These are phyloP conservation scores for Tetrao urogallus DNA, from an alignment of 2,113 vertebrate species.

Conservation along the genomic window DNA sequence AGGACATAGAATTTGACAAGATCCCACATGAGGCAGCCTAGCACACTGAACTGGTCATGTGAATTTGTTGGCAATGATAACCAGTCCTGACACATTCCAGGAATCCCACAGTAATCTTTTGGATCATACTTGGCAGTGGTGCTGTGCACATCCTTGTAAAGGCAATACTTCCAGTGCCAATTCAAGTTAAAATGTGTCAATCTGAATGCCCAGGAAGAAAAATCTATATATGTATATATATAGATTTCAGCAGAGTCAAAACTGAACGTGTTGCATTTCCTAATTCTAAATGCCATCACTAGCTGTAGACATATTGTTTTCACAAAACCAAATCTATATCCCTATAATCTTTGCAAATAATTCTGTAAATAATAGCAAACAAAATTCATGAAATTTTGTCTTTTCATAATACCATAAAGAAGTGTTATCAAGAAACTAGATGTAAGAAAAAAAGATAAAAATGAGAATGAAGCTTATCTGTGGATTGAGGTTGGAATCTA, in stretches of 20 bases:
- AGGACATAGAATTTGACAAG: not conserved
- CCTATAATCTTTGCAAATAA: not conserved
- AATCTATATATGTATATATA: not conserved
- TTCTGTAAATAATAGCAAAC: not conserved
- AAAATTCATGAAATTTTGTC: not conserved
- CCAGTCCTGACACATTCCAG: not conserved
- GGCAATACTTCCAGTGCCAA: not conserved
- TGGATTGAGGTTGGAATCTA: not conserved
- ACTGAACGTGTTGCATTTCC: accelerated
- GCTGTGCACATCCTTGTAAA: not conserved
- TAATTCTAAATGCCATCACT: not conserved
- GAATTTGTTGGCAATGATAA: not conserved
- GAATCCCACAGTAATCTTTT: not conserved
- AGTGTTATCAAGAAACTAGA: not conserved
- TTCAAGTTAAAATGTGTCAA: not conserved
- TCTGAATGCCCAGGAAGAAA: not conserved
- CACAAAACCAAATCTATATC: not conserved
- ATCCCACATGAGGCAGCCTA: not conserved
- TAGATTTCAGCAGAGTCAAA: not conserved
- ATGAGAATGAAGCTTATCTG: not conserved
- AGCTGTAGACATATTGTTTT: not conserved
- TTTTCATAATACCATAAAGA: not conserved
- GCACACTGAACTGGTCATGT: not conserved
- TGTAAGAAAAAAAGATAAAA: not conserved
- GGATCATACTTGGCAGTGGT: not conserved